Base-by-base conservation (phyloP, 2,797 vertebrate species). In the Chanos chanos region DNA sequence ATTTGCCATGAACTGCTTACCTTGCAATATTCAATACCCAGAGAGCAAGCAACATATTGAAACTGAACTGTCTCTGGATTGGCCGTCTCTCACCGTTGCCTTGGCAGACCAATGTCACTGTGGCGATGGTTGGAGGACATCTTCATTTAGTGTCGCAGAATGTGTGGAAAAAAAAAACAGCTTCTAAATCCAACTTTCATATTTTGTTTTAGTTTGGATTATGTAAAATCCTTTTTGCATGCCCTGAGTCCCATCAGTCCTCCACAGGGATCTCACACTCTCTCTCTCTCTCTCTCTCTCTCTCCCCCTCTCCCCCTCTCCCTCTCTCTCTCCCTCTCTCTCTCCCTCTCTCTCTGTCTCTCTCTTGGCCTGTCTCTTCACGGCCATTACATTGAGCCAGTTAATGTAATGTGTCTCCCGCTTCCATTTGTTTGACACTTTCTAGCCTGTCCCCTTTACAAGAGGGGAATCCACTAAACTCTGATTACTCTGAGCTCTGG, bases 1-100 rank as follows among this genome's bases (percentile, higher is more conserved):
- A 58, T 64, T 62, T 67, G 61, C 15, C n/a, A 41, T 19, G 15
- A 61, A 57, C 31, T 68, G 60, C 52, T 68, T 70, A 73, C 73
- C 53, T 64, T 30, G 39, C 64, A 61, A 10, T 61, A 59, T 63
- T 54, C 65, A 51, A 52, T 40, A 63, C 39, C 49, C 24, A 21
- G 28, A 18, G 47, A 45, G n/a, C n/a, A n/a, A 25, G 49, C 67
- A 52, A 61, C 41, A 40, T 68, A 76, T 64, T 54, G 60, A 58
- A 71, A 53, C 30, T 19, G 44, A 44, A 72, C 66, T 66, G 33
- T 58, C 37, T 64, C 52, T 61, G 37, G 31, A 54, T 47, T 51
- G 43, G 44, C 9, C 45, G 25, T n/a, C 27, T 22, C 36, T 61
- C 51, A 61, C 40, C 4, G 2, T 24, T 28, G 13, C 25, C 13